A percentile compares a stretch with the other conserved stretches of the same genome.
phyloP scores from a whole-genome alignment of 2,113 vertebrate genomes.

The Pollimyrus isidori region DNA sequence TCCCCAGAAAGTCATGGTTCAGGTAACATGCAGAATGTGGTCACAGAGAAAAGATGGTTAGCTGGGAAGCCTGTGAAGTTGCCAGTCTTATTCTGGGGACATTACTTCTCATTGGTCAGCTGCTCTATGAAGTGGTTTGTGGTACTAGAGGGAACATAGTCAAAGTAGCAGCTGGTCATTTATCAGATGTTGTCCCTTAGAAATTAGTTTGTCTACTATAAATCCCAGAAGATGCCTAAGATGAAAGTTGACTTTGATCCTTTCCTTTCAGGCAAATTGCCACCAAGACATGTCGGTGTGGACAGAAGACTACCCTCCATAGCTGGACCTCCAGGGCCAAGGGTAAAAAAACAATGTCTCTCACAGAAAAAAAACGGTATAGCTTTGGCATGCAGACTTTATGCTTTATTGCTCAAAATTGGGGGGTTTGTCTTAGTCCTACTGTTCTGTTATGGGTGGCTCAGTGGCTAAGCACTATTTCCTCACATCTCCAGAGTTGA shows the following conservation, averaged over 20 bases:
- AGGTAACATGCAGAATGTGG: slow-evolving; percentile 16
- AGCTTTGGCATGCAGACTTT: background rate
- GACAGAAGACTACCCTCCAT: background rate
- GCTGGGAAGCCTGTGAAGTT: background rate
- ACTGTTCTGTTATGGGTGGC: background rate
- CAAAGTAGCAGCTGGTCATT: background rate
- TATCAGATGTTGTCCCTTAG: background rate
- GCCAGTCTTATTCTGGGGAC: background rate
- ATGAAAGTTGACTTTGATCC: slow-evolving; percentile 1
- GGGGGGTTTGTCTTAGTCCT: background rate
- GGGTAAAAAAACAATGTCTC: slow-evolving; percentile 8
- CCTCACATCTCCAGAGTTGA: background rate
- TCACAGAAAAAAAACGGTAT: background rate
- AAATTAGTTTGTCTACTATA: background rate
- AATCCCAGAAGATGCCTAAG: background rate
- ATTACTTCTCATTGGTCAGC: background rate
- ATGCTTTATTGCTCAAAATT: background rate
- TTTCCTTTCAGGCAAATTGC: slow-evolving; percentile 18
- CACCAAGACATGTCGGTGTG: background rate
- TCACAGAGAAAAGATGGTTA: background rate
- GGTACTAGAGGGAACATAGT: background rate
- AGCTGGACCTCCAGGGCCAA: background rate
- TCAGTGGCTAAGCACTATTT: background rate
- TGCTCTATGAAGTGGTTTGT: background rate
- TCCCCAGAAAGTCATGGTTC: background rate